phyloP scores from a whole-genome alignment of 1,140 invertebrate species.

The Thaumatotibia leucotreta region DNA sequence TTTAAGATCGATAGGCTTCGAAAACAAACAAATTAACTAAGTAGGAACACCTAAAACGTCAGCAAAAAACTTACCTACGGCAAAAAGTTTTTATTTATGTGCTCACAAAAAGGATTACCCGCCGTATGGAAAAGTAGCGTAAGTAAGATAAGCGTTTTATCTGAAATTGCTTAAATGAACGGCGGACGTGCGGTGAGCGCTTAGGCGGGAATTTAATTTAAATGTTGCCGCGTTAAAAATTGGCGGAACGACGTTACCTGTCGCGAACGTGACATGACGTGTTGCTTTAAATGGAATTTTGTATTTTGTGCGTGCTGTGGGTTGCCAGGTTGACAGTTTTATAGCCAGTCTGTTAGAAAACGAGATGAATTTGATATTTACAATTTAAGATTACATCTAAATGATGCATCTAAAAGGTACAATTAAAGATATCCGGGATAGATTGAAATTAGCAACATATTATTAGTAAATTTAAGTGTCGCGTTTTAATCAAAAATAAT shows the following conservation, averaged over 20 bases:
- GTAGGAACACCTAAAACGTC: not conserved
- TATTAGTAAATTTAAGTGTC: no score
- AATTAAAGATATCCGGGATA: no score
- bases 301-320: not conserved
- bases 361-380: no score
- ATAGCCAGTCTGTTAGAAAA: not conserved
- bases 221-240: conserved; percentile 13
- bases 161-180: conserved; percentile 13
- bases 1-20: not conserved
- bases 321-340: not conserved
- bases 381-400: no score
- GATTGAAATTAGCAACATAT: no score
- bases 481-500: no score
- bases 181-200: not conserved
- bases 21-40: conserved; percentile 10
- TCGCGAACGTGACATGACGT: not conserved
- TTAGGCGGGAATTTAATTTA: conserved; percentile 13
- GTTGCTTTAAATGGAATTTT: conserved; percentile 11
- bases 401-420: no score
- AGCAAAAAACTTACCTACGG: conserved; percentile 3
- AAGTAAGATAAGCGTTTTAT: conserved; percentile 11
- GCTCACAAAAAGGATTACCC: conserved; percentile 1
- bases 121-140: not conserved
- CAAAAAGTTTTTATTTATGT: conserved; percentile 10
- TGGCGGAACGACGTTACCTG: conserved; percentile 11